Conservation (phyloP, 2,888 invertebrate genomes). For the Apantesis nais region DNA sequence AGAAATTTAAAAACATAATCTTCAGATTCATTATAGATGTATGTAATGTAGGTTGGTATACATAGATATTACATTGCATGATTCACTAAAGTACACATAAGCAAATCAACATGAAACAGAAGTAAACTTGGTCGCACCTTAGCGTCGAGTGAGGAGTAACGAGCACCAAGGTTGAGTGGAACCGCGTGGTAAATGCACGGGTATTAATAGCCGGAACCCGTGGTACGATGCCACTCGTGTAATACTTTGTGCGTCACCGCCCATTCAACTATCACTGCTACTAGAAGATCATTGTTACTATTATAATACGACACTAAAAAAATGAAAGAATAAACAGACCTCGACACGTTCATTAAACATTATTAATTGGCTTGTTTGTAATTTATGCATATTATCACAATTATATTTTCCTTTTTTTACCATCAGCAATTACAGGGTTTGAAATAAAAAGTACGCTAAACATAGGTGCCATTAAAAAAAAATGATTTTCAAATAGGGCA, state of each 20-base stretch:
- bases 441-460: not conserved
- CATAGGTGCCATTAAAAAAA: not conserved
- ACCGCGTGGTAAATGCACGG: constrained; percentile 66
- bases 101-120: constrained; percentile 17
- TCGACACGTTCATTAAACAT: not conserved
- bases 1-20: not conserved
- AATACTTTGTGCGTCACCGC: constrained; percentile 50
- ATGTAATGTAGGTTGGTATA: not conserved
- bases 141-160: constrained; percentile 51
- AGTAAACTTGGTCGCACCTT: constrained; percentile 42
- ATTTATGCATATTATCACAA: not conserved
- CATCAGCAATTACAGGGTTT: not conserved
- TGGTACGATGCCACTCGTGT: constrained; percentile 61
- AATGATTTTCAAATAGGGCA: no score
- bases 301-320: not conserved
- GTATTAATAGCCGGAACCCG: constrained; percentile 74
- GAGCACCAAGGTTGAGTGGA: constrained; percentile 71
- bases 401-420: not conserved
- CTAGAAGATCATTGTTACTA: constrained; percentile 35
- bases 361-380: not conserved
- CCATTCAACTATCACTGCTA: constrained; percentile 53
- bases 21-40: not conserved
- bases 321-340: not conserved
- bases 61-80: not conserved
- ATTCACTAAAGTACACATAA: constrained; percentile 1